phyloP scores from a whole-genome alignment of 2,888 invertebrate species.

The Cetonia aurata region DNA sequence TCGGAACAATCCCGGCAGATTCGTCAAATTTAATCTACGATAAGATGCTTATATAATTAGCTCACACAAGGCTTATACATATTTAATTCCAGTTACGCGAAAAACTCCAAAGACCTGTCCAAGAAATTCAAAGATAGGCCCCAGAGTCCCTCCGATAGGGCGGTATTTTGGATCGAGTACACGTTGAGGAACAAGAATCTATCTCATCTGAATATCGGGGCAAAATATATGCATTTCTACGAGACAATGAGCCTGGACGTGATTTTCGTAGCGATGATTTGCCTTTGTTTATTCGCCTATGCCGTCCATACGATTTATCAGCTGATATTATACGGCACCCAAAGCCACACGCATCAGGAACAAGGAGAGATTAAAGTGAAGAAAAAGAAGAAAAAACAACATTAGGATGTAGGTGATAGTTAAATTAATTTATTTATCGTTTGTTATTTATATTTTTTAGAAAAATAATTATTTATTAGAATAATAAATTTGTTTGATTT shows the following conservation, averaged over 20 bases:
- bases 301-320: slow-evolving; percentile 37
- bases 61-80: too few relatives aligned
- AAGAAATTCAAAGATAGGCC: slow-evolving; percentile 49
- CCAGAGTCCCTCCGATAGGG: slow-evolving; percentile 49
- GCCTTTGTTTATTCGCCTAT: slow-evolving; percentile 19
- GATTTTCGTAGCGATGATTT: slow-evolving; percentile 25
- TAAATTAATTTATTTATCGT: too few relatives aligned
- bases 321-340: slow-evolving; percentile 23
- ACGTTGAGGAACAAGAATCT: slow-evolving; percentile 48
- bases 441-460: too few relatives aligned
- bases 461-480: too few relatives aligned
- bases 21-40: too few relatives aligned
- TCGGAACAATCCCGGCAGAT: too few relatives aligned
- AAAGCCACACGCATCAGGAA: background rate
- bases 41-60: too few relatives aligned
- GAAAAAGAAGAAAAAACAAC: background rate
- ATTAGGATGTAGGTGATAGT: too few relatives aligned
- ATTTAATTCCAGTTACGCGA: slow-evolving; percentile 44
- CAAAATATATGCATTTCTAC: slow-evolving; percentile 47
- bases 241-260: slow-evolving; percentile 48
- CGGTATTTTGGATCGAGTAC: slow-evolving; percentile 53
- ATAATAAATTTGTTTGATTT: too few relatives aligned
- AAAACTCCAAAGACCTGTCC: slow-evolving; percentile 50
- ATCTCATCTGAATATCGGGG: slow-evolving; percentile 46
- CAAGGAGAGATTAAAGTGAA: slow-evolving; percentile 4